A percentile compares a stretch with the other conserved stretches of the same genome.
These are phyloP conservation scores for Phyllotis vaccarum DNA, from an alignment of 2,797 vertebrate genomes.

Conservation along the genomic window DNA sequence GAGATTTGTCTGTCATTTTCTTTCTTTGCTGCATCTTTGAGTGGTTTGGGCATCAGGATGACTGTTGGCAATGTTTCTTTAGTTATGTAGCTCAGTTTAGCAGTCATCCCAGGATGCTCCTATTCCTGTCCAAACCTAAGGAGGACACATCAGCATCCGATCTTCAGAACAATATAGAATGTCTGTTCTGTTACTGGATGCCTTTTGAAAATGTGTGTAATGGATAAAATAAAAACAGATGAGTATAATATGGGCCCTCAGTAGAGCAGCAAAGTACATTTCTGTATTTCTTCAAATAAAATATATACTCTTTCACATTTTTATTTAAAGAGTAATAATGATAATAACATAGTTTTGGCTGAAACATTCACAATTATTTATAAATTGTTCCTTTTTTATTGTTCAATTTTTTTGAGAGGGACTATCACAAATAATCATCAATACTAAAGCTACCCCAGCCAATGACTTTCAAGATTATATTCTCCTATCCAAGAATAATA, in stretches of 20 bases:
- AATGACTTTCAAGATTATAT: not conserved
- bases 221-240: not conserved
- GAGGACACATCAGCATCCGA: not conserved
- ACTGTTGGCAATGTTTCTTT: too few species aligned
- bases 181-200: not conserved
- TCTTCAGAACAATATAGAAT: not conserved
- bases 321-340: not conserved
- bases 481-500: not conserved
- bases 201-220: not conserved
- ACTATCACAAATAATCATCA: not conserved
- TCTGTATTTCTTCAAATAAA: not conserved
- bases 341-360: not conserved
- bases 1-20: too few species aligned
- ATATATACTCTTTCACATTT: not conserved
- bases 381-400: not conserved
- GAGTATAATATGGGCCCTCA: not conserved
- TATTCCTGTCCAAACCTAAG: not conserved
- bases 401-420: not conserved
- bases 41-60: too few species aligned
- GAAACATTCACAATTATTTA: not conserved
- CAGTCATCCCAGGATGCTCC: not conserved
- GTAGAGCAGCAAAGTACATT: not conserved
- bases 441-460: not conserved
- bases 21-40: too few species aligned
- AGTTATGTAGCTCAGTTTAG: too few species aligned